Evolutionary conservation across 2,113 vertebrate species (phyloP).

Genomic region (Malurus melanocephalus): DNA sequence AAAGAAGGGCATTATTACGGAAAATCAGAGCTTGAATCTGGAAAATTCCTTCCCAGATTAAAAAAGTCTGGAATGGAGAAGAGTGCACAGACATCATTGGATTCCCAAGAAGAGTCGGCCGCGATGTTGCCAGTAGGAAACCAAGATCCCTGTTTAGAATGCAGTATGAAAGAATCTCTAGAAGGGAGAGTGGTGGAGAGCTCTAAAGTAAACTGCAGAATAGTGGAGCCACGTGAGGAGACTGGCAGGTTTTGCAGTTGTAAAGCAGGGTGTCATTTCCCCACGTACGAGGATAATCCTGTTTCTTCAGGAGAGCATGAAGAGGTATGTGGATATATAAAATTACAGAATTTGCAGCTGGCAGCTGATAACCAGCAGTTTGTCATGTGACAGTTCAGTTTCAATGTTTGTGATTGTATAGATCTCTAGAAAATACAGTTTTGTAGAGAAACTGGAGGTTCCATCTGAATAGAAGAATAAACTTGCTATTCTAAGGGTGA

Average conservation of each 20-base stretch:
- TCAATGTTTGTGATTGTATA: conserved; percentile 10
- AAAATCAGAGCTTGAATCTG: conserved; percentile 96
- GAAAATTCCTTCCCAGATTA: conserved; percentile 93
- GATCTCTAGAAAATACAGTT: conserved; percentile 16
- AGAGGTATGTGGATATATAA: conserved; percentile 78
- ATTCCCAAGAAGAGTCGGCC: conserved; percentile 92
- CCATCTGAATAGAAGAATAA: not conserved
- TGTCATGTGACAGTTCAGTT: conserved; percentile 23
- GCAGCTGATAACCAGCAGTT: conserved; percentile 32
- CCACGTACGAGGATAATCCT: conserved; percentile 79
- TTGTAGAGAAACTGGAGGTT: conserved; percentile 36
- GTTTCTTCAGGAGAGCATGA: conserved; percentile 79
- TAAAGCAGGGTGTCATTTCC: conserved; percentile 78
- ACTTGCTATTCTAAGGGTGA: not conserved
- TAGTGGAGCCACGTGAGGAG: conserved; percentile 79
- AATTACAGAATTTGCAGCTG: conserved; percentile 31
- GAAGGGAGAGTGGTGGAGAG: conserved; percentile 69
- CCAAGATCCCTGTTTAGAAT: conserved; percentile 84
- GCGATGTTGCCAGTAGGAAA: conserved; percentile 78
- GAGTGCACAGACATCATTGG: conserved; percentile 97
- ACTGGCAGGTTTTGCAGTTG: conserved; percentile 78
- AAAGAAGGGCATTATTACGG: conserved; percentile 95
- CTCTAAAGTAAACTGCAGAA: conserved; percentile 76
- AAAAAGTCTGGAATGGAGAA: conserved; percentile 99
- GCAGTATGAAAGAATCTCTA: conserved; percentile 76